Conservation (phyloP, 2,113 vertebrate genomes). For the Hydropotes inermis region DNA sequence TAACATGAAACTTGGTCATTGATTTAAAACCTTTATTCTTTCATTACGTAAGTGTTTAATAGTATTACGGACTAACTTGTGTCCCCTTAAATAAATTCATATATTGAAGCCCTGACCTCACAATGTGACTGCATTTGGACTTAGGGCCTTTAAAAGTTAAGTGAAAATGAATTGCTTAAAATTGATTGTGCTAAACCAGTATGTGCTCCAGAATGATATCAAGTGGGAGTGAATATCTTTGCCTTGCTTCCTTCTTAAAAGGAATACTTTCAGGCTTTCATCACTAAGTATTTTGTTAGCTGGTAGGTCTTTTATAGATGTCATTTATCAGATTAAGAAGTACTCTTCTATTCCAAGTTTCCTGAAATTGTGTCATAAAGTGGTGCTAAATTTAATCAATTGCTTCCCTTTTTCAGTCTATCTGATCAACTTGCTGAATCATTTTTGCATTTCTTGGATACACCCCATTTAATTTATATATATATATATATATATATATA, state of each 20-base stretch:
- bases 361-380: background rate
- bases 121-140: background rate
- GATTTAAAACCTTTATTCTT: background rate
- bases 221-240: background rate
- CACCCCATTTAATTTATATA: background rate
- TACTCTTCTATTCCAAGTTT: background rate
- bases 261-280: background rate
- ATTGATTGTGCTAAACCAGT: background rate
- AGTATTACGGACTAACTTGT: background rate
- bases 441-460: background rate
- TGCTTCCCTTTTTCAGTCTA: background rate
- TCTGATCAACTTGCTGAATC: background rate
- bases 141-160: background rate
- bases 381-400: background rate
- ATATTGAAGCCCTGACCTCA: background rate
- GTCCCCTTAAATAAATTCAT: background rate
- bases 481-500: background rate
- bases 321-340: background rate
- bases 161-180: background rate
- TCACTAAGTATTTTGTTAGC: background rate
- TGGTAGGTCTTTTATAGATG: background rate
- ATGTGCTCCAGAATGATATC: background rate
- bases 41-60: background rate
- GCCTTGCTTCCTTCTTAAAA: background rate
- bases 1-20: background rate